Evolutionary conservation across 2,888 invertebrate species (phyloP), one percentile per base, ranked within the genome.

Genomic region (Priocnemis perturbator): DNA sequence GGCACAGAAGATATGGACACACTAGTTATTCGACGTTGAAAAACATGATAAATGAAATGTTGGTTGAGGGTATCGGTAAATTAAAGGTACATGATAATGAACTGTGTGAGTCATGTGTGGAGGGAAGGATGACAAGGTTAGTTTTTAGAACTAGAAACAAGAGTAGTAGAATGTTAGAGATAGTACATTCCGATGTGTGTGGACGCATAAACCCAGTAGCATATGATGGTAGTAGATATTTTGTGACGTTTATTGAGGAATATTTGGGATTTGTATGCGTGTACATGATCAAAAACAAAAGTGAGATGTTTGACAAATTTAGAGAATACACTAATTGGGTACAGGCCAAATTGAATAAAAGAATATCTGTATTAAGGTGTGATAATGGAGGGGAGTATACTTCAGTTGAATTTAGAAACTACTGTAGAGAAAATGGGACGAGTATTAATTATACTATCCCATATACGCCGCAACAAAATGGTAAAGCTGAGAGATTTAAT

Each of bases 1-100:
- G 55, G 62, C 62, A 62, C 20, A 62, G 55, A 14, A 62, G 62
- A 44, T 62, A 44, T 55, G 62, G 62, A 15, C 62, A 62, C 11
- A 55, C 53, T 37, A 15, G 62, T 9, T 62, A 62, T 44, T 19
- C 62, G n/a, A 55, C 14, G 0, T 20, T 55, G 11, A 23, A 11
- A 3, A 62, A 23, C 20, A 11, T 62, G 2, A 23, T 62, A 45
- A 55, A 44, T 5, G 19, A 45, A 3, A n/a, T n/a, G 2, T 44
- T 62, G 62, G 62, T 62, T 9, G 37, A 62, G 4, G 55, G 62
- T 3, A 17, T 61, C 1, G 50, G 4, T 15, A 53, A 61, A 19
- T 2, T 61, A n/a, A 20, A 53, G 7, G 15, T 61, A 20, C 15
- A 53, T 0, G 37, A 15, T 5, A 53, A 20, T 7, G 14, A 44